These are phyloP conservation scores for Corapipo altera DNA, from an alignment of 2,113 vertebrate genomes.

Conservation along the genomic window DNA sequence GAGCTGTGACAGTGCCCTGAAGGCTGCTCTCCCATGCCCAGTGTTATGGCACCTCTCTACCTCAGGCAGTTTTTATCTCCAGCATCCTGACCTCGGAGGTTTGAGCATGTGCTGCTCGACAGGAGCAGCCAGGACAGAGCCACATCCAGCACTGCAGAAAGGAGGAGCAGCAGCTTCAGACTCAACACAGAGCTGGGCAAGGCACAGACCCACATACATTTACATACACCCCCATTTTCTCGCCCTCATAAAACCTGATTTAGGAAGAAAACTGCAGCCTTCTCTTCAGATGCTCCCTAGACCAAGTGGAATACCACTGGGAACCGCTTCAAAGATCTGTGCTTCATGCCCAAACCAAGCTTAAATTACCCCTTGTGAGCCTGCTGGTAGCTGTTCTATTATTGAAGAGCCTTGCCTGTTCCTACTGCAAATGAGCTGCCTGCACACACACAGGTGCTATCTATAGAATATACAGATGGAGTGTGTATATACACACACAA, in stretches of 20 bases:
- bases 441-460: neutral
- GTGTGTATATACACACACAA: neutral
- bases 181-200: neutral
- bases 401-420: neutral
- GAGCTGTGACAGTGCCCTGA: neutral
- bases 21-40: neutral
- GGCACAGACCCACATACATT: neutral
- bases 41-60: accelerated
- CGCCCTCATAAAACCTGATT: neutral
- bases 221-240: neutral
- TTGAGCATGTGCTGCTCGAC: neutral
- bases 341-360: neutral
- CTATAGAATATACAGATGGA: neutral
- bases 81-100: neutral
- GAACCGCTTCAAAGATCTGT: slow-evolving; percentile 13
- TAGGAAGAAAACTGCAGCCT: neutral
- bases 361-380: neutral
- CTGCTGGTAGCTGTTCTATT: slow-evolving; percentile 12
- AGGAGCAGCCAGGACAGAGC: neutral
- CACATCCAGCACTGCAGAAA: neutral
- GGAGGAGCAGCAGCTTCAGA: neutral
- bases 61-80: neutral
- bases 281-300: neutral
- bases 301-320: neutral
- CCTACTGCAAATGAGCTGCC: neutral